These are phyloP conservation scores for Olivierus martensii DNA, from an alignment of 1,140 invertebrate species.

Conservation along the genomic window DNA sequence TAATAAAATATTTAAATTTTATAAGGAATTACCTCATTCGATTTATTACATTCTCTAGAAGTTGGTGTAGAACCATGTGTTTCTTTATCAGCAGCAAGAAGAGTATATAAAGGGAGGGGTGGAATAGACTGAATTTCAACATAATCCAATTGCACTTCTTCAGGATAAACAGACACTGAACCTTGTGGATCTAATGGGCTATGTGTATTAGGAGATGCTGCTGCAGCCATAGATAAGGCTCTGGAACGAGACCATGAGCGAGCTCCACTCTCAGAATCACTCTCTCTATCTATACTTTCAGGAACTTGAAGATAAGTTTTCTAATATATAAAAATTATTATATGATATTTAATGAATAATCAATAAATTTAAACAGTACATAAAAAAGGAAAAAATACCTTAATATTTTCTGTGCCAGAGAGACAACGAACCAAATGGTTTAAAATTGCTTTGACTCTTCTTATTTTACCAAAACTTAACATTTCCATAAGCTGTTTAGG, in stretches of 20 bases:
- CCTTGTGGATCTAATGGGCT: slow-evolving; percentile 37
- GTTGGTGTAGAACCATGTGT: slow-evolving; percentile 21
- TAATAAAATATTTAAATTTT: no score
- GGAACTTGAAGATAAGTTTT: slow-evolving; percentile 13
- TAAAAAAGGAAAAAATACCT: slow-evolving; percentile 1
- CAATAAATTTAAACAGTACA: background rate
- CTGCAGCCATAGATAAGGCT: slow-evolving; percentile 47
- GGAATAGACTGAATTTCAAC: slow-evolving; percentile 92
- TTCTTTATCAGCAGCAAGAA: slow-evolving; percentile 86
- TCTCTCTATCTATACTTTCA: slow-evolving; percentile 11
- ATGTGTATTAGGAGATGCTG: slow-evolving; percentile 25
- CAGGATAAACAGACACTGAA: slow-evolving; percentile 46
- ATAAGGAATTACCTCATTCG: no score
- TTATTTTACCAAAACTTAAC: slow-evolving; percentile 94
- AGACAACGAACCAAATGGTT: slow-evolving; percentile 73
- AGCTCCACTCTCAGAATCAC: slow-evolving; percentile 4
- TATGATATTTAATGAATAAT: slow-evolving; percentile 4
- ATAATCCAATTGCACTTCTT: slow-evolving; percentile 83
- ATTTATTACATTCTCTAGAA: no score
- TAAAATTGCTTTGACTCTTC: slow-evolving; percentile 94
- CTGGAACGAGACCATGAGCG: slow-evolving; percentile 60
- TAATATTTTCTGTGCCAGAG: slow-evolving; percentile 21
- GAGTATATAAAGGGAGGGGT: slow-evolving; percentile 86
- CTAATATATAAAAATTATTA: slow-evolving; percentile 2
- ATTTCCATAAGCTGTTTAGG: slow-evolving; percentile 97